Conservation (phyloP, 2,888 invertebrate species). For the Resseliella maxima region DNA sequence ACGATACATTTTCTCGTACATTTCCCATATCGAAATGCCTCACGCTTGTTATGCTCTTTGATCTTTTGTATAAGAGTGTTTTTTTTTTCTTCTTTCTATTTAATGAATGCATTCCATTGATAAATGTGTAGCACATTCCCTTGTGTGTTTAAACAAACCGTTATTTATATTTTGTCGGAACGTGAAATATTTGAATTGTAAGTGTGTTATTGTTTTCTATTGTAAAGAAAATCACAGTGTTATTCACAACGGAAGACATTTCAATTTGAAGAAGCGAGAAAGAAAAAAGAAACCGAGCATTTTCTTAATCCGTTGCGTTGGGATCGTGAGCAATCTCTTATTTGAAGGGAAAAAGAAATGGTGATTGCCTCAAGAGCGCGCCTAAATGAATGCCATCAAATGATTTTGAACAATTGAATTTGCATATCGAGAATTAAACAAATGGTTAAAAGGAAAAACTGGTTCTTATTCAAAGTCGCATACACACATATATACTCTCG, state of each 20-base stretch:
- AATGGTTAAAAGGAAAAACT: conserved; percentile 19
- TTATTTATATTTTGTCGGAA: conserved; percentile 10
- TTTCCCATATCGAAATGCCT: neutral
- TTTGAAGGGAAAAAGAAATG: neutral
- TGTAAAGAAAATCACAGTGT: neutral
- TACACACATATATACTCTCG: no score
- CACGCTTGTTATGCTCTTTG: conserved; percentile 47
- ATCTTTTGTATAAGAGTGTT: conserved; percentile 44
- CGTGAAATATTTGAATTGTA: neutral
- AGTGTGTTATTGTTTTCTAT: conserved; percentile 39
- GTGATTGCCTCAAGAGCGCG: conserved; percentile 23
- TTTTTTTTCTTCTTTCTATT: no score
- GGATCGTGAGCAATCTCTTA: neutral
- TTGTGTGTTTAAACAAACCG: conserved; percentile 53
- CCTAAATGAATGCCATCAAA: neutral
- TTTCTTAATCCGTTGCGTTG: conserved; percentile 35
- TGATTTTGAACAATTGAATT: neutral
- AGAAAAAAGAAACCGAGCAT: neutral
- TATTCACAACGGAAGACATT: conserved; percentile 34
- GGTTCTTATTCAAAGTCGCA: conserved; percentile 31
- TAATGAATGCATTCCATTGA: conserved; percentile 33
- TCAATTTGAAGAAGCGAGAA: conserved; percentile 17
- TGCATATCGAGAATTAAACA: conserved; percentile 17
- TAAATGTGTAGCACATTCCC: conserved; percentile 48
- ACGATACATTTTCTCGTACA: neutral